These are phyloP conservation scores for Salpingus planirostris DNA, from an alignment of 2,888 invertebrate genomes.

Conservation along the genomic window DNA sequence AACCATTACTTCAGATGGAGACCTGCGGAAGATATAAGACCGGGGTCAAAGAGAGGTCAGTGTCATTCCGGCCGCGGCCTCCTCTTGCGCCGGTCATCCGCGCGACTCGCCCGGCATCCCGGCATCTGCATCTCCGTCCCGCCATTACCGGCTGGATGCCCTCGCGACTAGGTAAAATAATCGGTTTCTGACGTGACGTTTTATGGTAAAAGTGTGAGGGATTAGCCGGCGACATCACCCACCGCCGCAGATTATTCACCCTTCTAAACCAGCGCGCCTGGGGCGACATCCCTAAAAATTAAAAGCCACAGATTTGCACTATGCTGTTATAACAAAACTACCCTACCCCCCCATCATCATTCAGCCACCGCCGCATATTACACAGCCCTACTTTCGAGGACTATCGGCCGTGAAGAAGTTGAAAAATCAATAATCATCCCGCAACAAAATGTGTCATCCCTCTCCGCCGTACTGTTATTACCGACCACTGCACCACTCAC, in stretches of 20 bases:
- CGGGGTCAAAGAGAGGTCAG: slow-evolving; percentile 37
- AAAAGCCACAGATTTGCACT: slow-evolving; percentile 43
- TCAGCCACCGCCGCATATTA: slow-evolving; percentile 10
- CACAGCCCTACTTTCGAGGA: slow-evolving; percentile 22
- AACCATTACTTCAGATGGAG: slow-evolving; percentile 42
- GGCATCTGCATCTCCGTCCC: slow-evolving; percentile 8
- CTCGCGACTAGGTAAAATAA: background rate
- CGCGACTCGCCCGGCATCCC: background rate
- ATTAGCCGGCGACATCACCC: slow-evolving; percentile 4
- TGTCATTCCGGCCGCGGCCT: slow-evolving; percentile 31
- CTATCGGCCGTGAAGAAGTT: slow-evolving; percentile 24
- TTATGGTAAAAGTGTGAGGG: background rate
- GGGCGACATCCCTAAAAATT: slow-evolving; percentile 43
- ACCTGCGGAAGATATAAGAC: slow-evolving; percentile 42
- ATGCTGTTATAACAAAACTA: slow-evolving; percentile 34
- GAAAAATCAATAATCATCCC: slow-evolving; percentile 25
- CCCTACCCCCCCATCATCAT: slow-evolving; percentile 19
- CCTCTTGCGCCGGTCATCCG: too few species aligned
- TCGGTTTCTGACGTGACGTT: background rate
- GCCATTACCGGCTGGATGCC: background rate
- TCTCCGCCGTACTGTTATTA: too few species aligned
- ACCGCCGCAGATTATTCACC: slow-evolving; percentile 40
- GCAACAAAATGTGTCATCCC: slow-evolving; percentile 19
- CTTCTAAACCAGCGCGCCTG: slow-evolving; percentile 36
- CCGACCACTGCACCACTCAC: too few species aligned